A percentile compares a stretch with the other conserved stretches of the same genome.
Conservation (phyloP, 2,797 vertebrate genomes). For the Heliangelus exortis region DNA sequence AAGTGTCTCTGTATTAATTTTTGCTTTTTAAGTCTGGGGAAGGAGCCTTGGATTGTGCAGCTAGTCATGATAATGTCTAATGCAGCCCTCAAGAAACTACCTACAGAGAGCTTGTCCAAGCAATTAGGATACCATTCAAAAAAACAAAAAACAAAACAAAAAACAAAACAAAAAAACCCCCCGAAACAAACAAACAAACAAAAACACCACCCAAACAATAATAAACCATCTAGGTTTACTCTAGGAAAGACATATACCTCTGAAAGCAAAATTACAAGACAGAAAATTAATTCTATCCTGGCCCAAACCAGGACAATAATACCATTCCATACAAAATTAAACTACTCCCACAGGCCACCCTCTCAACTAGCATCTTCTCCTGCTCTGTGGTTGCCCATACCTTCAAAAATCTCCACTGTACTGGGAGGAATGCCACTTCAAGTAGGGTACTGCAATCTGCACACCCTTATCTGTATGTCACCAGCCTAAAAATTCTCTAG, state of each 20-base stretch:
- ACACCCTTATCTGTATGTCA: background rate
- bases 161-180: too few relatives aligned
- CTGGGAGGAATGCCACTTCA: background rate
- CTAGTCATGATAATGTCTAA: background rate
- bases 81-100: background rate
- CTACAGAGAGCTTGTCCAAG: background rate
- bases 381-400: background rate
- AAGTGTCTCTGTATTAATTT: conserved; percentile 1
- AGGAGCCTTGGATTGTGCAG: background rate
- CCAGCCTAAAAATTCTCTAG: background rate
- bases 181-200: too few relatives aligned
- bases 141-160: background rate
- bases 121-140: background rate
- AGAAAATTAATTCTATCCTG: too few relatives aligned
- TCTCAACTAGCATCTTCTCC: background rate
- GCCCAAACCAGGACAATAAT: background rate
- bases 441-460: background rate
- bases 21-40: background rate
- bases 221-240: background rate
- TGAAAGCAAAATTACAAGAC: too few relatives aligned
- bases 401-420: background rate
- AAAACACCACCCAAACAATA: background rate
- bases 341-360: background rate
- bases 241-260: background rate
- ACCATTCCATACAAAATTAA: background rate